Evolutionary conservation across 2,888 invertebrate genomes (phyloP).

Genomic region (Lepidocyrtoides sp.): DNA sequence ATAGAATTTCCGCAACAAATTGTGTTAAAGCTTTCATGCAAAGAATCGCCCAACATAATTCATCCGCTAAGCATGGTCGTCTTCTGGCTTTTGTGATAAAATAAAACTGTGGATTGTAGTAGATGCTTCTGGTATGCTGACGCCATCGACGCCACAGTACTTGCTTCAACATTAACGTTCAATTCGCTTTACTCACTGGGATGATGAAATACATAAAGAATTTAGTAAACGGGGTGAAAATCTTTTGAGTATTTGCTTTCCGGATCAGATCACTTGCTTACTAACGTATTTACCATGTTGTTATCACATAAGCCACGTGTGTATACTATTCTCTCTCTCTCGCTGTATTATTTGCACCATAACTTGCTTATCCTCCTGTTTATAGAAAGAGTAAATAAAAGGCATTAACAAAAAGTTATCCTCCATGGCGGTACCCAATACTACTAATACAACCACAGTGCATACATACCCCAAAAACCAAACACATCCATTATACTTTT

Average conservation of each 20-base stretch:
- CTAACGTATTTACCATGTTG: slow-evolving; percentile 70
- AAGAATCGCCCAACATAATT: slow-evolving; percentile 54
- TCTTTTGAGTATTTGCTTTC: slow-evolving; percentile 78
- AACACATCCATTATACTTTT: slow-evolving; percentile 47
- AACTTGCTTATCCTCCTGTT: slow-evolving; percentile 69
- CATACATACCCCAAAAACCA: neutral
- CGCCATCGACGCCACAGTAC: neutral
- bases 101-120: slow-evolving; percentile 12
- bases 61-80: slow-evolving; percentile 32
- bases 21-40: slow-evolving; percentile 46
- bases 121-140: neutral
- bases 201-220: slow-evolving; percentile 69
- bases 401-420: slow-evolving; percentile 63
- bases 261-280: slow-evolving; percentile 76
- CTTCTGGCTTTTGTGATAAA: slow-evolving; percentile 69
- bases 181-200: neutral
- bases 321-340: neutral
- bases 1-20: slow-evolving; percentile 35
- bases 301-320: slow-evolving; percentile 77
- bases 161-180: too few species aligned
- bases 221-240: slow-evolving; percentile 76
- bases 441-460: neutral
- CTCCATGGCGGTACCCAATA: slow-evolving; percentile 20
- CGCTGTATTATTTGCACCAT: slow-evolving; percentile 49
- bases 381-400: slow-evolving; percentile 55